Evolutionary conservation across 2,113 vertebrate species (phyloP).

Genomic region (Centrocercus urophasianus): DNA sequence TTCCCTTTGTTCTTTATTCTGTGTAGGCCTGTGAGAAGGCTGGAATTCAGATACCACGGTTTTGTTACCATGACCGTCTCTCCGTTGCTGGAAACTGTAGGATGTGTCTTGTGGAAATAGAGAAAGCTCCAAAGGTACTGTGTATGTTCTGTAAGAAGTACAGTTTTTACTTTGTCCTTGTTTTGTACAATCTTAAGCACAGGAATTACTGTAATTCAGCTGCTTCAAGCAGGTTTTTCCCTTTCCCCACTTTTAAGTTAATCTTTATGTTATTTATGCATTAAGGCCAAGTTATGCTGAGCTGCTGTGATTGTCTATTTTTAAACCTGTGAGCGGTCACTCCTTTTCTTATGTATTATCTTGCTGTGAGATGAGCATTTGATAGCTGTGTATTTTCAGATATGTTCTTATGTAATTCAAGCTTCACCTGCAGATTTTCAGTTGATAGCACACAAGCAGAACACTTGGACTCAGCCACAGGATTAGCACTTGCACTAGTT

Average conservation of each 20-base stretch:
- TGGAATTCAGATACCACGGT: slow-evolving; percentile 94
- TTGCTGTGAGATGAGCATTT: not conserved
- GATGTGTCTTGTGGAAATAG: slow-evolving; percentile 97
- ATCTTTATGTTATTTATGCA: not conserved
- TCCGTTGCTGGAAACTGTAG: slow-evolving; percentile 96
- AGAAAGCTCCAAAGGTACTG: slow-evolving; percentile 92
- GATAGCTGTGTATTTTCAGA: not conserved
- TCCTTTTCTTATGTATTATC: not conserved
- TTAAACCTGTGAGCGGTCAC: not conserved
- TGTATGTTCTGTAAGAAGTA: slow-evolving; percentile 3
- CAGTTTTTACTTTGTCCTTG: not conserved
- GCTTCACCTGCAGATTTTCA: not conserved
- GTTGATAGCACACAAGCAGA: not conserved
- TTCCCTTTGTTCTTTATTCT: not conserved
- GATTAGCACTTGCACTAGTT: not conserved
- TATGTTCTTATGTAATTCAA: not conserved
- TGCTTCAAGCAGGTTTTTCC: not conserved
- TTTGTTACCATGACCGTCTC: slow-evolving; percentile 95
- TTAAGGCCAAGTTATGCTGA: no score
- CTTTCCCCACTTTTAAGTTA: not conserved
- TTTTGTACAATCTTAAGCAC: not conserved
- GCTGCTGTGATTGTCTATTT: not conserved
- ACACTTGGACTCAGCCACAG: not conserved
- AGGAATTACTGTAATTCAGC: not conserved
- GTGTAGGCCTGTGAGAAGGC: slow-evolving; percentile 91